phyloP scores from a whole-genome alignment of 2,888 invertebrate species.

The Sinotaia quadrata region DNA sequence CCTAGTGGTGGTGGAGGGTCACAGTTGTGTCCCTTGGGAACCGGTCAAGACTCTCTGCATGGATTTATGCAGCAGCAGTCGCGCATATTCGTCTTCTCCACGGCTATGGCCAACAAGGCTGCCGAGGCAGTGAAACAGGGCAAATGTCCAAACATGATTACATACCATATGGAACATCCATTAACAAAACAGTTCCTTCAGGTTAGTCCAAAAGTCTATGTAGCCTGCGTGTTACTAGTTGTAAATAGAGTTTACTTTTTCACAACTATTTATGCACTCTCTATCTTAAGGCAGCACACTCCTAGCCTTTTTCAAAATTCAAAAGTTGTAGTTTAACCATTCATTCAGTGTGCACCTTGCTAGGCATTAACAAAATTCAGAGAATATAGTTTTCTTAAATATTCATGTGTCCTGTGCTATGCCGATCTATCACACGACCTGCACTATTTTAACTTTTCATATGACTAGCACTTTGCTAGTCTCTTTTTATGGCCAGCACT shows the following conservation, averaged over 20 bases:
- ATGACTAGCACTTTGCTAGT: too few species aligned
- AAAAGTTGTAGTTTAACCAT: too few species aligned
- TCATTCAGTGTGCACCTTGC: too few species aligned
- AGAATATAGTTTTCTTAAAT: too few species aligned
- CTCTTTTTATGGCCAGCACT: too few species aligned
- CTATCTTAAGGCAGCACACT: too few species aligned
- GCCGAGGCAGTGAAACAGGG: conserved; percentile 93
- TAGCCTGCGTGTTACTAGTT: not conserved
- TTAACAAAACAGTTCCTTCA: conserved; percentile 95
- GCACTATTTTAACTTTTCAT: too few species aligned
- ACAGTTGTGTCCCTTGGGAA: conserved; percentile 16
- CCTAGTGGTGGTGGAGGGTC: conserved; percentile 4
- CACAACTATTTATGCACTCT: not conserved
- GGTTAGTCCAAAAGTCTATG: too few species aligned
- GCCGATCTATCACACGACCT: too few species aligned
- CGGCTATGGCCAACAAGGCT: conserved; percentile 92
- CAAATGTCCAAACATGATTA: conserved; percentile 91
- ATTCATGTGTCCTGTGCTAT: too few species aligned
- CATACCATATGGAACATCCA: conserved; percentile 93
- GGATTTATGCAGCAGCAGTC: conserved; percentile 86
- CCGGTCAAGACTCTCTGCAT: conserved; percentile 40
- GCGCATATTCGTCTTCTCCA: conserved; percentile 98
- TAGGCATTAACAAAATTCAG: too few species aligned
- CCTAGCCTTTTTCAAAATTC: too few species aligned
- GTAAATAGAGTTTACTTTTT: not conserved